phyloP scores from a whole-genome alignment of 2,888 invertebrate species.

The Euplexia lucipara region DNA sequence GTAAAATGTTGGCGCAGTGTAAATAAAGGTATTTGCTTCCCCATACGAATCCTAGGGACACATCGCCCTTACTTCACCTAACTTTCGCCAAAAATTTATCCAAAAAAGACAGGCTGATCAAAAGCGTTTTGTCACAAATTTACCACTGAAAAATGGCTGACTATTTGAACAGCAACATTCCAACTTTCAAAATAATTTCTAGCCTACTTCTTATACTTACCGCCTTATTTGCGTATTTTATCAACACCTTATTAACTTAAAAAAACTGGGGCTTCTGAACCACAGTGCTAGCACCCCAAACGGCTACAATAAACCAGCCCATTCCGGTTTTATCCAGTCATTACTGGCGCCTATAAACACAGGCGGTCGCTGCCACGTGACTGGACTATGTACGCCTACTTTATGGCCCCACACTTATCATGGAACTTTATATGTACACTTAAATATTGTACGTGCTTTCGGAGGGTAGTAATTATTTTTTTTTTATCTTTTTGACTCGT shows the following conservation, averaged over 20 bases:
- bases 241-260: no score
- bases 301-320: constrained; percentile 62
- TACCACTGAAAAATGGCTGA: background rate
- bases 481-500: constrained; percentile 42
- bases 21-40: no score
- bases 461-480: constrained; percentile 56
- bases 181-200: background rate
- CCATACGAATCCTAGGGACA: no score
- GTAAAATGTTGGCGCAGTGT: no score
- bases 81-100: no score
- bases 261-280: constrained; percentile 43
- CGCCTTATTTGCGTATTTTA: constrained; percentile 2
- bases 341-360: constrained; percentile 64
- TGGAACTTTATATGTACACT: constrained; percentile 67
- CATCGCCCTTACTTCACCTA: no score
- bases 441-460: constrained; percentile 66
- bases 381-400: constrained; percentile 59
- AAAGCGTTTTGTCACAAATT: background rate
- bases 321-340: constrained; percentile 69
- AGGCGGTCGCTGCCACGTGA: constrained; percentile 67
- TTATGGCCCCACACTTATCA: constrained; percentile 68
- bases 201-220: no score
- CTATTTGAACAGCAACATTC: background rate
- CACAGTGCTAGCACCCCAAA: constrained; percentile 31
- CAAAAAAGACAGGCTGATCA: no score